phyloP scores from a whole-genome alignment of 2,113 vertebrate species.

The cattle (Bos taurus) region ARS-UCD2.0 NC_037347.1:66276501-66277000 shows the following conservation, averaged over 20 bases:
- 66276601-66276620: not conserved
- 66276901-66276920: not conserved
- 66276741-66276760: not conserved
- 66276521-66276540: not conserved
- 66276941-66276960: not conserved
- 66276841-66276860: not conserved
- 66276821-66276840: not conserved
- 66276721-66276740: not conserved
- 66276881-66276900: fast-evolving
- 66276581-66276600: not conserved
- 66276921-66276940: not conserved
- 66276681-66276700: not conserved
- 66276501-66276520: not conserved
- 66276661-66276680: not conserved
- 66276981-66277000: not conserved
- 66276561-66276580: not conserved
- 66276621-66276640: not conserved
- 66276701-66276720: not conserved
- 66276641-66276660: not conserved
- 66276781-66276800: no score
- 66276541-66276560: fast-evolving
- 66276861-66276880: fast-evolving
- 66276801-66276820: no score
- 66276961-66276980: not conserved
- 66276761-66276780: not conserved